Percentiles rank a stretch among this genome's conserved stretches.
phyloP scores from a whole-genome alignment of 2,797 vertebrate genomes.

The Limosa lapponica region DNA sequence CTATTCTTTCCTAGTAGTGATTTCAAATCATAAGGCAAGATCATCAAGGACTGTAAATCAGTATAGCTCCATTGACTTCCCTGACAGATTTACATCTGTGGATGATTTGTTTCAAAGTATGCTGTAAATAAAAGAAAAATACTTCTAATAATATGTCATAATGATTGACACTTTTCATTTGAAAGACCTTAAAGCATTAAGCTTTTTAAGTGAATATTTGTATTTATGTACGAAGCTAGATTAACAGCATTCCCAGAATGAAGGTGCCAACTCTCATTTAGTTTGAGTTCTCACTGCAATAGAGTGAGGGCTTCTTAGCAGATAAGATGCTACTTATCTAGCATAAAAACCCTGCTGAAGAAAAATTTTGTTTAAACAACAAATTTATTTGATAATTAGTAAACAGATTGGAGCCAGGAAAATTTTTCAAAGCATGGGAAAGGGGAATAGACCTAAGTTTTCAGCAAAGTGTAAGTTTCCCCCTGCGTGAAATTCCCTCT shows the following conservation, averaged over 20 bases:
- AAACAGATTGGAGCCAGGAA: not conserved
- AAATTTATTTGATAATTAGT: not conserved
- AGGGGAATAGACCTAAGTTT: not conserved
- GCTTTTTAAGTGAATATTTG: not conserved
- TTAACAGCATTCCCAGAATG: not conserved
- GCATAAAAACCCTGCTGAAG: not conserved
- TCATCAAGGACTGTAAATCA: not conserved
- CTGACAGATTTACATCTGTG: not conserved
- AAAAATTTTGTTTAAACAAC: not conserved
- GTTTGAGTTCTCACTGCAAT: not conserved
- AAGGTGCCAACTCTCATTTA: not conserved
- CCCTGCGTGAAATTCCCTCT: not conserved
- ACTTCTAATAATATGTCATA: not conserved
- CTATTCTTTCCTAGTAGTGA: not conserved
- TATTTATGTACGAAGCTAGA: not conserved
- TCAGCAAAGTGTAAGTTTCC: not conserved
- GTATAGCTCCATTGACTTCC: not conserved
- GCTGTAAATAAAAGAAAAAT: conserved; percentile 21
- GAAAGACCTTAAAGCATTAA: not conserved
- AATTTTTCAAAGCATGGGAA: not conserved
- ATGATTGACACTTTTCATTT: not conserved
- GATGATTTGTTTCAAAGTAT: conserved; percentile 9
- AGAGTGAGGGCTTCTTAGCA: not conserved
- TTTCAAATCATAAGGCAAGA: not conserved
- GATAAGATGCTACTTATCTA: not conserved